phyloP scores from a whole-genome alignment of 1,140 invertebrate species.

The Bombus terrestris region DNA sequence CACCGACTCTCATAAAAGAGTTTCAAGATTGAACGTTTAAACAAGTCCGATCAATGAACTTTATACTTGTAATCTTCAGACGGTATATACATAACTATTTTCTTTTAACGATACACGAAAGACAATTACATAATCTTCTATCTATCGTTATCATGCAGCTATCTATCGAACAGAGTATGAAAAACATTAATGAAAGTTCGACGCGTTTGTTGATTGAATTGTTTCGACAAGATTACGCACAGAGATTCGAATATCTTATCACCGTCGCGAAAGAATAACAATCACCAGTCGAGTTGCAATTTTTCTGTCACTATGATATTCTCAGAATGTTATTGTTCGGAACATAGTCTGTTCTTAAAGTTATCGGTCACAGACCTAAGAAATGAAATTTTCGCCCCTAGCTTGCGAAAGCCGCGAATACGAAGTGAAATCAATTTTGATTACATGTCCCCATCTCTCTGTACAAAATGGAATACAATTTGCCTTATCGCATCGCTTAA shows the following conservation, averaged over 20 bases:
- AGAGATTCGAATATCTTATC: neutral
- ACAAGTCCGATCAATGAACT: neutral
- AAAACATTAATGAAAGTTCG: neutral
- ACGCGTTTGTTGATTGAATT: neutral
- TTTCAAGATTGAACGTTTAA: neutral
- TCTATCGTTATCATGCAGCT: no score
- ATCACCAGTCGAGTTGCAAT: neutral
- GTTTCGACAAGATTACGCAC: neutral
- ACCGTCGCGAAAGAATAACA: neutral
- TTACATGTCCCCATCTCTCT: neutral
- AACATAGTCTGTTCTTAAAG: neutral
- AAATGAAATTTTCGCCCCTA: no score
- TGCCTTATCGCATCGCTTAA: no score
- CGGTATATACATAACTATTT: neutral
- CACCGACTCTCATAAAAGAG: neutral
- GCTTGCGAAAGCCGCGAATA: neutral
- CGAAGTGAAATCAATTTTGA: neutral
- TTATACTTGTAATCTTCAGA: neutral
- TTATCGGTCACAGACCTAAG: neutral
- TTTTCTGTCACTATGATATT: neutral
- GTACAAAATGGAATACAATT: neutral
- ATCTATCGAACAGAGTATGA: neutral
- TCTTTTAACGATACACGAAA: neutral
- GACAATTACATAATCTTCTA: neutral
- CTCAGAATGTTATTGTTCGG: neutral